Evolutionary conservation across 2,888 invertebrate species (phyloP).

Genomic region (Scaeva pyrastri): DNA sequence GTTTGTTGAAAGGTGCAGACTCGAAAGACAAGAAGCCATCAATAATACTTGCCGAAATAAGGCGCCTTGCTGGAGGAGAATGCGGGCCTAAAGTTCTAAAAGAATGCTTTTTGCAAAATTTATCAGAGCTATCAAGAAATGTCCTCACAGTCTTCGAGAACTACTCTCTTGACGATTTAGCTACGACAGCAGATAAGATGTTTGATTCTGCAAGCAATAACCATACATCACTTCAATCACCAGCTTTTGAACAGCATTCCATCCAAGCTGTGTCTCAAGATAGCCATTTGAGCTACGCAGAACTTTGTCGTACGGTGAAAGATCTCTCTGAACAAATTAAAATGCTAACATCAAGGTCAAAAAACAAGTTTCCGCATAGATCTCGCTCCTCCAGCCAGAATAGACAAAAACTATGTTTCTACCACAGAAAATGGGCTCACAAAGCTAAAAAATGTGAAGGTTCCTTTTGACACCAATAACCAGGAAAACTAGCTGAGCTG

Average conservation of each 20-base stretch:
- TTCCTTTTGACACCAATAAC: not conserved
- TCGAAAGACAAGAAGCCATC: conserved; percentile 11
- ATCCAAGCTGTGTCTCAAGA: conserved; percentile 22
- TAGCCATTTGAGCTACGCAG: conserved; percentile 16
- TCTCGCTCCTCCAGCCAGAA: no score
- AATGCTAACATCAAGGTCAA: conserved; percentile 1
- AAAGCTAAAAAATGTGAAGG: no score
- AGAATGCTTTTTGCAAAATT: conserved; percentile 17
- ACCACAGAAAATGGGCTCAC: no score
- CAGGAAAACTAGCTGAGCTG: conserved; percentile 34
- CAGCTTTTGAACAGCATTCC: conserved; percentile 19
- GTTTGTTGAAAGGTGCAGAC: conserved; percentile 7
- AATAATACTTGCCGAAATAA: not conserved
- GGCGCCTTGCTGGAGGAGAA: conserved; percentile 25
- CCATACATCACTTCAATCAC: conserved; percentile 6
- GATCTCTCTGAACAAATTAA: conserved; percentile 18
- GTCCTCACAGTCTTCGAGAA: conserved; percentile 23
- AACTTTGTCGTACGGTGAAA: conserved; percentile 11
- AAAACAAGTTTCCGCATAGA: not conserved
- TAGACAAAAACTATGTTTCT: no score
- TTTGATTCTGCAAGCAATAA: conserved; percentile 15
- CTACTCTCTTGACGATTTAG: conserved; percentile 12
- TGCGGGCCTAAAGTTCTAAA: conserved; percentile 7
- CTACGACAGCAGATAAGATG: conserved; percentile 30
- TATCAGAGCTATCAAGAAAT: conserved; percentile 3